A percentile compares a stretch with the other conserved stretches of the same genome.
Conservation (phyloP, 2,797 vertebrate species). For the Leptatherina wallacei region DNA sequence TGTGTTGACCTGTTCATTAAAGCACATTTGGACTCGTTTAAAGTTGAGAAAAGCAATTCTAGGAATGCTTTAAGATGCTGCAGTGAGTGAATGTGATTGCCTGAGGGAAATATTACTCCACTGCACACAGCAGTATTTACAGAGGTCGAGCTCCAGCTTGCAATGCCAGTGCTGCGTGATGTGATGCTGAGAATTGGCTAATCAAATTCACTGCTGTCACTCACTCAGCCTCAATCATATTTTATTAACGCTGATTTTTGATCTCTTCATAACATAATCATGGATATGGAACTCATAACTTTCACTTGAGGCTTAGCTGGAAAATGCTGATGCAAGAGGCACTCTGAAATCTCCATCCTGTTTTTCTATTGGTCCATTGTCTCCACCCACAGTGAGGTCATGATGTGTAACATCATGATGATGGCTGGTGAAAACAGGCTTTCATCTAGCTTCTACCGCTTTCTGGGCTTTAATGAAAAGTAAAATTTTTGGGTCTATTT, state of each 20-base stretch:
- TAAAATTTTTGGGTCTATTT: slow-evolving; percentile 53
- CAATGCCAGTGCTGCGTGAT: slow-evolving; percentile 61
- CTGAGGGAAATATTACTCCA: slow-evolving; percentile 63
- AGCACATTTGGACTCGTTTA: slow-evolving; percentile 73
- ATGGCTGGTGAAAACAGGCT: slow-evolving; percentile 70
- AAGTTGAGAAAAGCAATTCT: slow-evolving; percentile 70
- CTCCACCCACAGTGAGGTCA: slow-evolving; percentile 76
- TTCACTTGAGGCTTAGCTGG: slow-evolving; percentile 67
- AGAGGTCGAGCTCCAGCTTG: slow-evolving; percentile 60
- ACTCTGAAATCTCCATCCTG: slow-evolving; percentile 55
- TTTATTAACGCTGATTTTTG: slow-evolving; percentile 68
- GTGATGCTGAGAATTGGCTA: slow-evolving; percentile 60
- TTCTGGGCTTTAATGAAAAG: slow-evolving; percentile 61
- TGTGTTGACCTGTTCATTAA: slow-evolving; percentile 73
- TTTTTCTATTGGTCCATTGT: slow-evolving; percentile 71
- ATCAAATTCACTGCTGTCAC: slow-evolving; percentile 65
- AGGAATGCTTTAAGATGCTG: slow-evolving; percentile 76
- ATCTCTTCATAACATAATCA: slow-evolving; percentile 79
- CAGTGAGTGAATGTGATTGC: slow-evolving; percentile 66
- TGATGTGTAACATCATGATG: slow-evolving; percentile 69
- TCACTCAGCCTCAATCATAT: slow-evolving; percentile 64
- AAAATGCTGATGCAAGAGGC: slow-evolving; percentile 74
- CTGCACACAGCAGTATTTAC: slow-evolving; percentile 66
- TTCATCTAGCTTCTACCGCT: slow-evolving; percentile 65
- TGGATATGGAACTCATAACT: slow-evolving; percentile 67